Conservation (phyloP, 2,113 vertebrate species). For the Gymnogyps californianus region DNA sequence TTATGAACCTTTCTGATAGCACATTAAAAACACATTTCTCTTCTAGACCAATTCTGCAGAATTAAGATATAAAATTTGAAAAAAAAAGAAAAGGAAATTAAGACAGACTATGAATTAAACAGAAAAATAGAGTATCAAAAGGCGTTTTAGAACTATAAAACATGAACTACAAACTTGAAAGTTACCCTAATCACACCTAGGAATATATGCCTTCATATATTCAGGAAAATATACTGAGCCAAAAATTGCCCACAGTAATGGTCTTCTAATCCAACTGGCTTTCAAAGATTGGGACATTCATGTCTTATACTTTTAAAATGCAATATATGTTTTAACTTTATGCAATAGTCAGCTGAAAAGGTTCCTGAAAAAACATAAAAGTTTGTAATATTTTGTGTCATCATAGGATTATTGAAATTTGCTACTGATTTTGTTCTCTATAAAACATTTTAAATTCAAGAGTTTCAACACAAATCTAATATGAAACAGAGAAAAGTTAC, state of each 20-base stretch:
- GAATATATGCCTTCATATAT: not conserved
- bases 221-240: not conserved
- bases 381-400: not conserved
- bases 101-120: not conserved
- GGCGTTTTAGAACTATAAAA: not conserved
- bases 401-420: not conserved
- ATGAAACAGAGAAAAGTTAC: not conserved
- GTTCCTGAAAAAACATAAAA: not conserved
- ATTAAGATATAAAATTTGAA: not conserved
- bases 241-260: not conserved
- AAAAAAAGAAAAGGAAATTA: not conserved
- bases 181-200: not conserved
- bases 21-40: not conserved
- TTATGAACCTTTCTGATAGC: not conserved
- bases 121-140: not conserved
- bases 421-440: not conserved
- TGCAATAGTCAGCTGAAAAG: not conserved
- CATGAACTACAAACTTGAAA: not conserved
- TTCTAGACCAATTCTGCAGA: not conserved
- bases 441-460: not conserved
- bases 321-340: not conserved
- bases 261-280: not conserved
- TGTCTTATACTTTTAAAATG: not conserved
- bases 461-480: not conserved
- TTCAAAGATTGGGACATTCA: not conserved